phyloP scores from a whole-genome alignment of 2,888 invertebrate genomes.

The Miltochrista miniata region DNA sequence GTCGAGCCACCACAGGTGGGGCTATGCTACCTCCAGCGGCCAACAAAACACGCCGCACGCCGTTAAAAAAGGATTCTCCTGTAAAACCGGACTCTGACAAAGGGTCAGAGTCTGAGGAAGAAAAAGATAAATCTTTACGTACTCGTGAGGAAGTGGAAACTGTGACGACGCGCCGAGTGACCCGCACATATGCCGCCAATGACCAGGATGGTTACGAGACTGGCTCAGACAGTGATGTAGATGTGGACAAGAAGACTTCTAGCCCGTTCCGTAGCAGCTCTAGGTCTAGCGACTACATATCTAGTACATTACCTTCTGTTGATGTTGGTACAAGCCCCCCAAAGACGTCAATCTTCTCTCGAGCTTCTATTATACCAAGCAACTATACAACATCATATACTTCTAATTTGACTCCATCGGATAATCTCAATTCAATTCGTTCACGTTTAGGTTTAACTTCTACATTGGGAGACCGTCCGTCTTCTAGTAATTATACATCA shows the following conservation, averaged over 20 bases:
- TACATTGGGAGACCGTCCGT: constrained; percentile 64
- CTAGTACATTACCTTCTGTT: constrained; percentile 64
- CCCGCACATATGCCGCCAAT: constrained; percentile 70
- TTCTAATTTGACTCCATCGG: constrained; percentile 67
- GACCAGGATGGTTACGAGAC: constrained; percentile 86
- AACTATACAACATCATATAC: constrained; percentile 53
- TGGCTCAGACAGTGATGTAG: constrained; percentile 88
- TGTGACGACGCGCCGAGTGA: constrained; percentile 79
- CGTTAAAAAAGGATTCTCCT: constrained; percentile 68
- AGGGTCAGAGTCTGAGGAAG: constrained; percentile 74
- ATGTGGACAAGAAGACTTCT: constrained; percentile 71
- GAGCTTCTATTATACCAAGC: constrained; percentile 66
- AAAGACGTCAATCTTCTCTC: constrained; percentile 67
- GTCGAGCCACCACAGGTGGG: constrained; percentile 69
- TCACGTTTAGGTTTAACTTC: constrained; percentile 82
- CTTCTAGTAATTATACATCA: constrained; percentile 56
- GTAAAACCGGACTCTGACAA: constrained; percentile 71
- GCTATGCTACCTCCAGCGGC: constrained; percentile 77
- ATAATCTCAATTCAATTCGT: constrained; percentile 83
- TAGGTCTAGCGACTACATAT: constrained; percentile 72
- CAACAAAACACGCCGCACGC: constrained; percentile 64
- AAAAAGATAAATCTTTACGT: constrained; percentile 66
- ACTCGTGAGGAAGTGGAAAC: constrained; percentile 78
- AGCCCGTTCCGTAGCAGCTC: constrained; percentile 65
- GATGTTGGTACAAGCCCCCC: constrained; percentile 63